A percentile compares a stretch with the other conserved stretches of the same genome.
phyloP scores from a whole-genome alignment of 92 coral and sea anemone species.

The Porites cylindrica region DNA sequence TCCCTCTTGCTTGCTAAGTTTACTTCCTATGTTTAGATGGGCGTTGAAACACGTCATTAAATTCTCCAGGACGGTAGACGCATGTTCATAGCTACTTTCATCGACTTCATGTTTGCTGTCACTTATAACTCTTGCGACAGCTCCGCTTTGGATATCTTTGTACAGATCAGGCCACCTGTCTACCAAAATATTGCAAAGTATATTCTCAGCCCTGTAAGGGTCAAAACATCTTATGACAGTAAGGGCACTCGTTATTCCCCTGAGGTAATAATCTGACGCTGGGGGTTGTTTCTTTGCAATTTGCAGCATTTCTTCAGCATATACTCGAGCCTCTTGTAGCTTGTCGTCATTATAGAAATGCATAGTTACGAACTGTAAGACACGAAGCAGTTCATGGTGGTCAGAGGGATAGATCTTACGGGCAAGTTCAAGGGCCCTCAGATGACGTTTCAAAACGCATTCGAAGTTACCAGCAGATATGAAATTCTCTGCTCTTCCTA shows the following conservation, averaged over 20 bases:
- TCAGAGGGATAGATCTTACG: too few relatives aligned
- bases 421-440: too few relatives aligned
- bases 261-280: neutral
- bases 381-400: too few relatives aligned
- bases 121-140: too few relatives aligned
- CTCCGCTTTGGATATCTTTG: neutral
- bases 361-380: too few relatives aligned
- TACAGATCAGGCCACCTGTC: slow-evolving; percentile 9
- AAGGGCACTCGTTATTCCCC: neutral
- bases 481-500: slow-evolving; percentile 7
- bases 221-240: neutral
- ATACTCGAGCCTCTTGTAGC: neutral
- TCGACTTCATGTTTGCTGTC: neutral
- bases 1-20: neutral
- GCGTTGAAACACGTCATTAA: neutral
- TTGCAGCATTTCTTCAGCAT: slow-evolving; percentile 4
- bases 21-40: neutral
- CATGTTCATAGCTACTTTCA: slow-evolving; percentile 9
- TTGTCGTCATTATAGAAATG: too few relatives aligned
- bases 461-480: too few relatives aligned
- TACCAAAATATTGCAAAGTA: neutral
- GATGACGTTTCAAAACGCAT: too few relatives aligned
- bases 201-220: neutral
- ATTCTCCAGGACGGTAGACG: neutral
- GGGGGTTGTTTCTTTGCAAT: neutral